phyloP scores from a whole-genome alignment of 1,140 invertebrate species.

The Drosophila pseudoananassae region DNA sequence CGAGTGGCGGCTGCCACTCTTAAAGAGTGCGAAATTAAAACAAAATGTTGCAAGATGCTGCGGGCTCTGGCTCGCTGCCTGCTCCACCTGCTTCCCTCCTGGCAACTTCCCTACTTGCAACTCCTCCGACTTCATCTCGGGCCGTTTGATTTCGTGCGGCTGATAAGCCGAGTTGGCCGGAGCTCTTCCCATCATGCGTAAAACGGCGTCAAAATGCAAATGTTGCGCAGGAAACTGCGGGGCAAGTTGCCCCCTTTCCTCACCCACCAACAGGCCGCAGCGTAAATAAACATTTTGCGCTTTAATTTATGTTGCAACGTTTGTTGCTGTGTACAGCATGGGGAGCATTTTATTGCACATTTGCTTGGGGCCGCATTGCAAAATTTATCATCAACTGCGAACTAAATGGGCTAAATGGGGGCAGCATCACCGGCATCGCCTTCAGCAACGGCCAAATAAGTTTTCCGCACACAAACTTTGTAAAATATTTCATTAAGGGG shows the following conservation, averaged over 20 bases:
- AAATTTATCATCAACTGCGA: constrained; percentile 64
- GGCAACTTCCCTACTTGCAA: neutral
- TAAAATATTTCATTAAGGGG: constrained; percentile 22
- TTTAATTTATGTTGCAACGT: constrained; percentile 71
- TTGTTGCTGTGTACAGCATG: constrained; percentile 49
- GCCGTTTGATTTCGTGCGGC: constrained; percentile 65
- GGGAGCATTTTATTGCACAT: constrained; percentile 73
- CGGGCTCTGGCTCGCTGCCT: constrained; percentile 43
- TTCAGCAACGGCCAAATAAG: constrained; percentile 11
- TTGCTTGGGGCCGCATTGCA: constrained; percentile 48
- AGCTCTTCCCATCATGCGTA: constrained; percentile 69
- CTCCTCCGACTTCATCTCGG: constrained; percentile 36
- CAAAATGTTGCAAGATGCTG: constrained; percentile 81
- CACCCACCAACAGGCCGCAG: constrained; percentile 6
- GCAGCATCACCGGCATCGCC: constrained; percentile 16
- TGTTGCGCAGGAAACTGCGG: constrained; percentile 68
- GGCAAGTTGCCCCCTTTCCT: constrained; percentile 9
- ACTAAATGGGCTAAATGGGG: constrained; percentile 48
- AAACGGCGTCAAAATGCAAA: constrained; percentile 80
- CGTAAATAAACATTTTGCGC: constrained; percentile 78
- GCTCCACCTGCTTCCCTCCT: neutral
- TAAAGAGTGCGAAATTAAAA: constrained; percentile 80
- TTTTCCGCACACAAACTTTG: constrained; percentile 30
- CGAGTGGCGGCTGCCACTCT: constrained; percentile 76
- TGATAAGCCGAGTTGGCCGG: constrained; percentile 64